A percentile compares a stretch with the other conserved stretches of the same genome.
Evolutionary conservation across 2,113 vertebrate genomes (phyloP).

Genomic region (Trematomus loennbergii): DNA sequence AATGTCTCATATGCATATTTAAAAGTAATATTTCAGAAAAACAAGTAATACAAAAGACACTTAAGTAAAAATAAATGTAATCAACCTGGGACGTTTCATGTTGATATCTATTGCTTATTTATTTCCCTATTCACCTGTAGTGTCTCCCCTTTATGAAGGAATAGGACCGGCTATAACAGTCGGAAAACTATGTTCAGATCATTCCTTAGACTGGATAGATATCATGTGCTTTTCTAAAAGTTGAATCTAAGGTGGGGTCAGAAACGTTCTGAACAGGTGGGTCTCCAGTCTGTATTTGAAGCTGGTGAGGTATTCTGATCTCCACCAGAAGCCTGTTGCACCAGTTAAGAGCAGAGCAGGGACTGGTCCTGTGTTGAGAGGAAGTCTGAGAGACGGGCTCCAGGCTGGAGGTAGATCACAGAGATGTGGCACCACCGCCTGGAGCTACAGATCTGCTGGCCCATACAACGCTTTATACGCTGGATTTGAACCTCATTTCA

Average conservation of each 20-base stretch:
- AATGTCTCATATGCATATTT: too few relatives aligned
- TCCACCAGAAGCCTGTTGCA: conserved; percentile 25
- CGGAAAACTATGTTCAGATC: conserved; percentile 1
- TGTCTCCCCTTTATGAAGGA: background rate
- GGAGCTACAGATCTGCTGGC: conserved; percentile 36
- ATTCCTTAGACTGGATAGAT: background rate
- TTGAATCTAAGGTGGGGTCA: background rate
- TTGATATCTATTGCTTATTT: too few relatives aligned
- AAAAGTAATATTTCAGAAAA: too few relatives aligned
- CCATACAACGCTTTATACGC: conserved; percentile 29
- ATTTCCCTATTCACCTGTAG: too few relatives aligned
- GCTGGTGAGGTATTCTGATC: conserved; percentile 12
- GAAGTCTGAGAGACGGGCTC: conserved; percentile 49
- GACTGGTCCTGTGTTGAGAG: conserved; percentile 34
- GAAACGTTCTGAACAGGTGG: conserved; percentile 2
- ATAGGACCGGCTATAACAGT: background rate
- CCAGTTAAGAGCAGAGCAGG: conserved; percentile 39
- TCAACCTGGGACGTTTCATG: too few relatives aligned
- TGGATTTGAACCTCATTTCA: conserved; percentile 30
- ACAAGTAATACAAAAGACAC: too few relatives aligned
- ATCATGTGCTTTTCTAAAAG: conserved; percentile 19
- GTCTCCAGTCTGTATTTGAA: conserved; percentile 31
- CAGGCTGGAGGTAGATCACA: conserved; percentile 54
- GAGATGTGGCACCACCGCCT: conserved; percentile 52
- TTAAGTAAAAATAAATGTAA: too few relatives aligned